A percentile compares a stretch with the other conserved stretches of the same genome.
phyloP scores from a whole-genome alignment of 2,113 vertebrate species.

The Thamnaconus septentrionalis region DNA sequence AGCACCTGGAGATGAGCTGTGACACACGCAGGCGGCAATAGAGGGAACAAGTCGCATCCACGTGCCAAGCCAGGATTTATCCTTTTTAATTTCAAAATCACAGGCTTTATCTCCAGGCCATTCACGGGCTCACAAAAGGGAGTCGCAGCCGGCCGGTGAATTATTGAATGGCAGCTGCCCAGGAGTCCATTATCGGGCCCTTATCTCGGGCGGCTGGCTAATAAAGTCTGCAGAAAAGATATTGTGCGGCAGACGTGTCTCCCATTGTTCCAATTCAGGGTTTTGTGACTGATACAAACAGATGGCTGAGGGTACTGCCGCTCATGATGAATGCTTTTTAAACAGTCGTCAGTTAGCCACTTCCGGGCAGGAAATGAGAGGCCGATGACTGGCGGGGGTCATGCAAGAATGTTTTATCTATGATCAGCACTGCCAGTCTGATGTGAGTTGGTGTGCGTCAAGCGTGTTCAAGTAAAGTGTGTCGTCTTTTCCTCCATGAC shows the following conservation, averaged over 20 bases:
- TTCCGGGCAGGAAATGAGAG: no score
- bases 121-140: no score
- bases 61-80: background rate
- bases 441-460: no score
- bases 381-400: no score
- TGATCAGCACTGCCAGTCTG: no score
- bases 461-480: no score
- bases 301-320: no score
- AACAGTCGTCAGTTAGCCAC: no score
- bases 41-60: background rate
- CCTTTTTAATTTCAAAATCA: background rate
- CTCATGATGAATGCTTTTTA: no score
- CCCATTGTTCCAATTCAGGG: background rate
- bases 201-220: background rate
- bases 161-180: slow-evolving; percentile 12
- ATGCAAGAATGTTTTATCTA: no score
- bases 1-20: background rate
- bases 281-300: background rate
- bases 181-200: background rate
- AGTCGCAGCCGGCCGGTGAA: slow-evolving; percentile 15
- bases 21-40: background rate
- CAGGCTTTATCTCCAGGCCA: background rate
- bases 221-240: background rate
- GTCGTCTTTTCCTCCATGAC: no score
- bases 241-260: background rate